Conservation (phyloP, 2,113 vertebrate genomes). For the Strigops habroptila region DNA sequence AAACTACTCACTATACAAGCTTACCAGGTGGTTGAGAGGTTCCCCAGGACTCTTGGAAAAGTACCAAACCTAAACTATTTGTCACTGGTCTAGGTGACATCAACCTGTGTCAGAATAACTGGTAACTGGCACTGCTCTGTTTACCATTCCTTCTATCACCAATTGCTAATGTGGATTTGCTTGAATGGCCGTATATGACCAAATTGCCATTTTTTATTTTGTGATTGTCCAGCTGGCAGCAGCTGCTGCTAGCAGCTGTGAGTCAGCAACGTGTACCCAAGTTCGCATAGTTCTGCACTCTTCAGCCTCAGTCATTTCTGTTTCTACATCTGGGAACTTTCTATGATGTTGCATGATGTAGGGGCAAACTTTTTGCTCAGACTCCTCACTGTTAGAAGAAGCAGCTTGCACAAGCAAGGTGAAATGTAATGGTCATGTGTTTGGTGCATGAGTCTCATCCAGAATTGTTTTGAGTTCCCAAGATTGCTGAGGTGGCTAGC, state of each 20-base stretch:
- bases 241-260: neutral
- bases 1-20: neutral
- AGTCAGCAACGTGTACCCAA: neutral
- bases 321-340: neutral
- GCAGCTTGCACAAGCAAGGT: neutral
- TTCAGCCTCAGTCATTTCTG: neutral
- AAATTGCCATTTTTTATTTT: neutral
- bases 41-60: neutral
- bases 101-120: neutral
- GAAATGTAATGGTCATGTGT: neutral
- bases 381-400: neutral
- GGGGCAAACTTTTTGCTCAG: neutral
- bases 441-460: neutral
- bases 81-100: neutral
- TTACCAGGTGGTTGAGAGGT: neutral
- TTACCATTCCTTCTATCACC: neutral
- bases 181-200: neutral
- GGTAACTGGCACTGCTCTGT: neutral
- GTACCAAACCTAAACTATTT: neutral
- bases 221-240: neutral
- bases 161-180: neutral
- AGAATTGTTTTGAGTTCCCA: neutral
- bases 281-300: neutral
- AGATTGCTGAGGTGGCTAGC: neutral
- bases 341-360: neutral